Evolutionary conservation across 2,113 vertebrate species (phyloP), one percentile per base, ranked within the genome.

Genomic region (Centropristis striata): DNA sequence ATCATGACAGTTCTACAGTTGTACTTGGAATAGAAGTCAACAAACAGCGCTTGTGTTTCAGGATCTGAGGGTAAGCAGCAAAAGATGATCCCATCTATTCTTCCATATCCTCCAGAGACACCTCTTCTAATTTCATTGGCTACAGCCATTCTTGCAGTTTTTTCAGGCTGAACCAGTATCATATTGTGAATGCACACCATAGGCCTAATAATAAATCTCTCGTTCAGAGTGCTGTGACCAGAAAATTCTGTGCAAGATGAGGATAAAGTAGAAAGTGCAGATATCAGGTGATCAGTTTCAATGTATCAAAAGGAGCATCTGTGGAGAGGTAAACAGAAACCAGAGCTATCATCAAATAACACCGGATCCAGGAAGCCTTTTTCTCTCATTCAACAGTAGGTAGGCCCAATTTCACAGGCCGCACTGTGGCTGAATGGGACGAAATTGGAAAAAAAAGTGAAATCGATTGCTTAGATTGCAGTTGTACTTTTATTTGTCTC

Each of bases 371-470:
- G 91, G 88, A 92, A 94, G 92, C 92, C 89, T 92, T 90, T 93
- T 90, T 83, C 85, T 94, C 93, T 96, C 90, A 54, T 96, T 96
- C 95, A 88, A 87, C 87, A 91, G 86, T 27, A 93, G 92, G 92
- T 70, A 80, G 92, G 95, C 91, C 94, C 96, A 97, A 96, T 98
- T 97, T 97, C 96, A 96, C 95, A 97, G 95, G 83, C 94, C 12
- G 6, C 85, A 86, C 93, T 89, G 70, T 49, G 44, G 90, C 92
- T 85, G 93, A 95, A 88, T 75, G 93, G 27, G 90, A 90, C 94
- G 93, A 96, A 97, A 98, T 96, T 96, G 96, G 83, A 78, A 95
- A 96, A 95, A 91, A 95, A 93, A 81, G 93, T 93, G 93, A 95
- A 97, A 98, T 96, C 90, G 89, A 97, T 97, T 95, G 95, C 90